Conservation (phyloP, 2,113 vertebrate genomes). For the Drymodes brunneopygia region DNA sequence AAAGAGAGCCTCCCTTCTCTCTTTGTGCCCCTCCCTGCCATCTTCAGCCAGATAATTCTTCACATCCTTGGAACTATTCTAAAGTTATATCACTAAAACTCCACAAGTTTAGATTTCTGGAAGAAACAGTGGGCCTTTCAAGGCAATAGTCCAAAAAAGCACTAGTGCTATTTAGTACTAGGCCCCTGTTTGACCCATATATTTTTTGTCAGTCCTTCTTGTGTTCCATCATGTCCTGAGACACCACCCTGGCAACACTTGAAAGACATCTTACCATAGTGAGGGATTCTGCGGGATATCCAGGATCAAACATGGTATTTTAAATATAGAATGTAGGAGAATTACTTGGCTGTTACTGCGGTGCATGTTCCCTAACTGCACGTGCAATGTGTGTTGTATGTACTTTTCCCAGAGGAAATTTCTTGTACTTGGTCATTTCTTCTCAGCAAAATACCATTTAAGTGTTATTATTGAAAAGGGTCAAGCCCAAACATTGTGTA, state of each 20-base stretch:
- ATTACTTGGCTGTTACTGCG: not conserved
- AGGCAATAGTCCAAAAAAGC: not conserved
- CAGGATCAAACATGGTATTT: constrained; percentile 1
- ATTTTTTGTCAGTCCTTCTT: not conserved
- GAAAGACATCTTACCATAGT: not conserved
- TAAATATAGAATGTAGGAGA: constrained; percentile 15
- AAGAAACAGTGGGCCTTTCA: not conserved
- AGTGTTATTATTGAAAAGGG: not conserved
- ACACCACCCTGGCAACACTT: constrained; percentile 24
- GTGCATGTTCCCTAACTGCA: not conserved
- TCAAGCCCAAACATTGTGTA: not conserved
- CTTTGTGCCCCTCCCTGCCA: not conserved
- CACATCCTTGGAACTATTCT: not conserved
- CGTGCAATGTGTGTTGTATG: not conserved
- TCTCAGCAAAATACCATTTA: not conserved
- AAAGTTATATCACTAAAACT: not conserved
- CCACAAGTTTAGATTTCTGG: not conserved
- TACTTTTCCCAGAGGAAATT: constrained; percentile 4
- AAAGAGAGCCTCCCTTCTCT: not conserved
- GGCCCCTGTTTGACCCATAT: not conserved
- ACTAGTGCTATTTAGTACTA: not conserved
- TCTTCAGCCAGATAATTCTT: not conserved
- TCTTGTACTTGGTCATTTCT: not conserved
- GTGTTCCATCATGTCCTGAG: not conserved
- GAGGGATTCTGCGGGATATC: constrained; percentile 18